Evolutionary conservation across 92 coral and sea anemone genomes (phyloP).

Genomic region (Porites lobata): DNA sequence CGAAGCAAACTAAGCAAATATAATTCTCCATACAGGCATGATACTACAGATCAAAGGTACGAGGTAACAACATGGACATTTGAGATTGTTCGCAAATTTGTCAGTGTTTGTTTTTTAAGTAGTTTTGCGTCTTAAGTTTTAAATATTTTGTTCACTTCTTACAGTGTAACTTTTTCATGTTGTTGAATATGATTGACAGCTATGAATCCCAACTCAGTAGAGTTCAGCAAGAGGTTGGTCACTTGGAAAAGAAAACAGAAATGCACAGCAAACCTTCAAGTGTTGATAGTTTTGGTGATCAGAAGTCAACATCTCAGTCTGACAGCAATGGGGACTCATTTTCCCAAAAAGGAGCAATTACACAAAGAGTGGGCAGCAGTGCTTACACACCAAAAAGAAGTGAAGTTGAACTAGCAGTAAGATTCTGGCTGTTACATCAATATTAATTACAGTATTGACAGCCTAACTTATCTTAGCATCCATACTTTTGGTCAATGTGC

Average conservation of each 20-base stretch:
- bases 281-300: constrained; percentile 70
- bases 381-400: constrained; percentile 37
- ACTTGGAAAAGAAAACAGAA: constrained; percentile 65
- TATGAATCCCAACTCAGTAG: constrained; percentile 78
- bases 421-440: background rate
- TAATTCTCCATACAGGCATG: constrained; percentile 68
- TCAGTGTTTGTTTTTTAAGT: background rate
- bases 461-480: background rate
- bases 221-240: constrained; percentile 60
- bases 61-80: background rate
- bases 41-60: constrained; percentile 84
- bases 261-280: constrained; percentile 61
- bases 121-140: background rate
- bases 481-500: no score
- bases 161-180: constrained; percentile 30
- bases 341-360: background rate
- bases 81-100: background rate
- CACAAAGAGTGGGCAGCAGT: no score
- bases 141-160: no score
- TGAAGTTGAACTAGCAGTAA: constrained; percentile 64
- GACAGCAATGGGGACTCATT: background rate
- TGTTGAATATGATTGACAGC: constrained; percentile 74
- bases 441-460: background rate
- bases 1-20: constrained; percentile 55
- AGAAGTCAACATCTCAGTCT: background rate